Percentiles rank a stretch among this genome's conserved stretches.
phyloP scores from a whole-genome alignment of 2,113 vertebrate genomes.

The Rhombomys opimus region DNA sequence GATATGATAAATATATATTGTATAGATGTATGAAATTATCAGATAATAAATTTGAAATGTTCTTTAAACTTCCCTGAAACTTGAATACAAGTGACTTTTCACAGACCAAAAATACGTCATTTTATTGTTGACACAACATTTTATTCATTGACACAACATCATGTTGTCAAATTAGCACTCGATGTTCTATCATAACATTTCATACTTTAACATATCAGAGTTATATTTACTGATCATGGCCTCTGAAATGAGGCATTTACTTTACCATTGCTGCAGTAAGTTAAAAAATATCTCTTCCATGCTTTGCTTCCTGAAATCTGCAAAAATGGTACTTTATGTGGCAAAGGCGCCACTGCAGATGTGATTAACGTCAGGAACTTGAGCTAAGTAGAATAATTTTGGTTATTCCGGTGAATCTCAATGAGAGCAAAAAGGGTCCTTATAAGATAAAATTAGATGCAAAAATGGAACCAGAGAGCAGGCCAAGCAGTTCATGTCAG shows the following conservation, averaged over 20 bases:
- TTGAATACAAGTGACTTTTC: constrained; percentile 23
- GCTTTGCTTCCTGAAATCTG: constrained; percentile 1
- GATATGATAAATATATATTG: background rate
- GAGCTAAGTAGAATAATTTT: background rate
- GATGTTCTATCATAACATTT: constrained; percentile 28
- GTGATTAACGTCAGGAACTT: constrained; percentile 31
- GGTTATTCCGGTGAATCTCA: background rate
- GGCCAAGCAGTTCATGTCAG: too few species aligned
- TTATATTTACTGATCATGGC: constrained; percentile 30
- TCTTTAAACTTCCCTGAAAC: background rate
- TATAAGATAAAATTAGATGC: constrained; percentile 8
- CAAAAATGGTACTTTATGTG: background rate
- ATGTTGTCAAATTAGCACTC: constrained; percentile 17
- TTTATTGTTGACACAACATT: background rate
- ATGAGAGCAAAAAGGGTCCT: background rate
- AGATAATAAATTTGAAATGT: background rate
- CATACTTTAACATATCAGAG: background rate
- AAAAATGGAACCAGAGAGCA: background rate
- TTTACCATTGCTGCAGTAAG: background rate
- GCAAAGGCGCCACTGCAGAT: background rate
- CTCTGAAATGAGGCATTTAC: background rate
- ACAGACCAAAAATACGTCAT: background rate
- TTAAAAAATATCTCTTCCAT: background rate
- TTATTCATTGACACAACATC: constrained; percentile 1
- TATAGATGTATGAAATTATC: background rate